Percentiles rank a stretch among this genome's conserved stretches.
phyloP scores from a whole-genome alignment of 2,888 invertebrate genomes.

The Bombylius major region DNA sequence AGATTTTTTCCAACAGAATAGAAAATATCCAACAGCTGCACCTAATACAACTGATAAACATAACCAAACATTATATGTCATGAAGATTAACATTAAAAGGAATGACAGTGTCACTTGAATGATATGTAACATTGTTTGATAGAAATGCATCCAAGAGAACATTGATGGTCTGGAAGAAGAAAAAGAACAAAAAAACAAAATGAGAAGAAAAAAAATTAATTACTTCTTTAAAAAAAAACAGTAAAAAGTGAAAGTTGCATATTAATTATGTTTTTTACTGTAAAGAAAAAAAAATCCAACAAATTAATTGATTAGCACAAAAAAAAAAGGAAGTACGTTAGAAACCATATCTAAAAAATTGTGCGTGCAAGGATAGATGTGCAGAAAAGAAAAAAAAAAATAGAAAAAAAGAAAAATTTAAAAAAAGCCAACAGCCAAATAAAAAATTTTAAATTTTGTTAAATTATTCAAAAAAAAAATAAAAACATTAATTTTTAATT shows the following conservation, averaged over 20 bases:
- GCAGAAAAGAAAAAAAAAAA: too few relatives aligned
- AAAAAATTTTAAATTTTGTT: too few relatives aligned
- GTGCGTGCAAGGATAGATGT: too few relatives aligned
- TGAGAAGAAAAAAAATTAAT: not conserved
- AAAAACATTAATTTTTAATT: too few relatives aligned
- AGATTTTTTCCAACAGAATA: constrained; percentile 92
- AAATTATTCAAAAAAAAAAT: too few relatives aligned
- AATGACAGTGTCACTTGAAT: constrained; percentile 84
- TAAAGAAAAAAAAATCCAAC: too few relatives aligned
- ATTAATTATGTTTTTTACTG: not conserved
- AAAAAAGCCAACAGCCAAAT: too few relatives aligned
- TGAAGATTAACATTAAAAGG: constrained; percentile 90
- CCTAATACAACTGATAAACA: constrained; percentile 81
- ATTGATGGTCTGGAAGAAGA: constrained; percentile 59
- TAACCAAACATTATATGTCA: constrained; percentile 94
- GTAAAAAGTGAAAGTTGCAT: not conserved
- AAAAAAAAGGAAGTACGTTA: too few relatives aligned
- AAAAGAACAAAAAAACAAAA: not conserved
- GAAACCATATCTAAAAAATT: too few relatives aligned
- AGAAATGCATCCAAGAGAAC: constrained; percentile 68
- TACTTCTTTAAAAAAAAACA: not conserved
- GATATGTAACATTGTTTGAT: constrained; percentile 80
- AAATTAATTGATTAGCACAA: too few relatives aligned
- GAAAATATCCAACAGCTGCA: constrained; percentile 82
- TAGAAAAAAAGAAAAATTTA: too few relatives aligned